A percentile compares a stretch with the other conserved stretches of the same genome.
These are phyloP conservation scores for Conistra vaccinii DNA, from an alignment of 2,888 invertebrate genomes.

Conservation along the genomic window DNA sequence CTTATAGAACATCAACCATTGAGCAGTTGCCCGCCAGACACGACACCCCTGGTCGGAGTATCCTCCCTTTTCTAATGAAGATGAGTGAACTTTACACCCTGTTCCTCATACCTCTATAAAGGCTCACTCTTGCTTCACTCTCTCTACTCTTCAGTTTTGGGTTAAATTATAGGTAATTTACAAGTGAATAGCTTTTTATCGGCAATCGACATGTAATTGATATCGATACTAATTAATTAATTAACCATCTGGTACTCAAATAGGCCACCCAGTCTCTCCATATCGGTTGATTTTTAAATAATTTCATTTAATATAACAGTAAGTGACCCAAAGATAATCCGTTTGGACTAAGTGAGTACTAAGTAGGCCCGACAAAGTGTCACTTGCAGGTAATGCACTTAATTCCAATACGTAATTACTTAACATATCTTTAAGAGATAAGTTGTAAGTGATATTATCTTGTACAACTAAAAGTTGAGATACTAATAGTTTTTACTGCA, in stretches of 20 bases:
- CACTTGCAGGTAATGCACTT: constrained; percentile 50
- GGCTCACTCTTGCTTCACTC: not conserved
- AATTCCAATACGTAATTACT: constrained; percentile 54
- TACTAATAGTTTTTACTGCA: constrained; percentile 50
- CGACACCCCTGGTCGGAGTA: too few relatives aligned
- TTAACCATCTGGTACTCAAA: constrained; percentile 30
- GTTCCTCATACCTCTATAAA: too few relatives aligned
- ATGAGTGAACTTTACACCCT: too few relatives aligned
- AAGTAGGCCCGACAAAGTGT: constrained; percentile 41
- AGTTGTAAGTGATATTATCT: constrained; percentile 42
- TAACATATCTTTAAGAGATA: constrained; percentile 52
- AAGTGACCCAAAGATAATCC: constrained; percentile 36
- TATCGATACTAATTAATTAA: constrained; percentile 38
- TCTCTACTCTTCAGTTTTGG: not conserved
- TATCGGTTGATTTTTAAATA: constrained; percentile 31
- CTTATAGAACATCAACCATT: too few relatives aligned
- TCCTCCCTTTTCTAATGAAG: too few relatives aligned
- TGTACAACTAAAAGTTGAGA: constrained; percentile 50
- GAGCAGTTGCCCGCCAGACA: too few relatives aligned
- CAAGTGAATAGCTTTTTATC: constrained; percentile 26
- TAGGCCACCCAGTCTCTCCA: constrained; percentile 44
- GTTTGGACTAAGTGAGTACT: constrained; percentile 36
- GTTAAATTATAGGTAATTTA: constrained; percentile 21
- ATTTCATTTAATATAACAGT: constrained; percentile 30
- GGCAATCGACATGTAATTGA: constrained; percentile 26